Percentiles rank a stretch among this genome's conserved stretches.
Conservation (phyloP, 2,797 vertebrate species). For the Protonibea diacanthus region DNA sequence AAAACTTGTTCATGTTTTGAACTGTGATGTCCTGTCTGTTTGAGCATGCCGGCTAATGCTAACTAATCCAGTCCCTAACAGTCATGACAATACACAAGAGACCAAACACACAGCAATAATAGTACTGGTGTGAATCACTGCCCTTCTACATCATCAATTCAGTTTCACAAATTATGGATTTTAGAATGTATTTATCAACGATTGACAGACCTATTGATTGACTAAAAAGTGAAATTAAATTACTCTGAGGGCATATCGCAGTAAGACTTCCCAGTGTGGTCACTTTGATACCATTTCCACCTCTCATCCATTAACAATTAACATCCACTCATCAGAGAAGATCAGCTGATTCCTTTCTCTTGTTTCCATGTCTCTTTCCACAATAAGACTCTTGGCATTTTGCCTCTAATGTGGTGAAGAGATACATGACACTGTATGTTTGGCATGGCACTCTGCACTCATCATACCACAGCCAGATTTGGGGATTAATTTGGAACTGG, state of each 20-base stretch:
- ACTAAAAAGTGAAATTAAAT: slow-evolving; percentile 7
- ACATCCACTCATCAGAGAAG: slow-evolving; percentile 5
- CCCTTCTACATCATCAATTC: neutral
- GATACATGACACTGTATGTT: slow-evolving; percentile 19
- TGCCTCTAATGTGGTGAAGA: slow-evolving; percentile 41
- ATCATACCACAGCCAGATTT: slow-evolving; percentile 33
- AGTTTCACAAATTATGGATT: neutral
- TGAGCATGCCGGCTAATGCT: slow-evolving; percentile 54
- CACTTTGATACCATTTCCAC: neutral
- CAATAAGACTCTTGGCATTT: neutral
- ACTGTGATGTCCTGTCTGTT: slow-evolving; percentile 46
- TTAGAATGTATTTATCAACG: neutral
- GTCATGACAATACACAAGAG: neutral
- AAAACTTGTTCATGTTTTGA: slow-evolving; percentile 29
- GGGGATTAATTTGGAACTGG: slow-evolving; percentile 10
- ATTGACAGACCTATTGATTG: slow-evolving; percentile 13
- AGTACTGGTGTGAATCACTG: slow-evolving; percentile 5
- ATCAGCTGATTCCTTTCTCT: slow-evolving; percentile 10
- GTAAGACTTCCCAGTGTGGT: slow-evolving; percentile 21
- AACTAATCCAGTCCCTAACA: slow-evolving; percentile 19
- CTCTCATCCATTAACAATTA: slow-evolving; percentile 33
- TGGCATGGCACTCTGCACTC: slow-evolving; percentile 22
- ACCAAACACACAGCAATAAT: neutral
- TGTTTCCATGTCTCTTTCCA: slow-evolving; percentile 26
- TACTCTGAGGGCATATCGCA: slow-evolving; percentile 13